phyloP scores from a whole-genome alignment of 2,113 vertebrate genomes.

The Barnardius zonarius region DNA sequence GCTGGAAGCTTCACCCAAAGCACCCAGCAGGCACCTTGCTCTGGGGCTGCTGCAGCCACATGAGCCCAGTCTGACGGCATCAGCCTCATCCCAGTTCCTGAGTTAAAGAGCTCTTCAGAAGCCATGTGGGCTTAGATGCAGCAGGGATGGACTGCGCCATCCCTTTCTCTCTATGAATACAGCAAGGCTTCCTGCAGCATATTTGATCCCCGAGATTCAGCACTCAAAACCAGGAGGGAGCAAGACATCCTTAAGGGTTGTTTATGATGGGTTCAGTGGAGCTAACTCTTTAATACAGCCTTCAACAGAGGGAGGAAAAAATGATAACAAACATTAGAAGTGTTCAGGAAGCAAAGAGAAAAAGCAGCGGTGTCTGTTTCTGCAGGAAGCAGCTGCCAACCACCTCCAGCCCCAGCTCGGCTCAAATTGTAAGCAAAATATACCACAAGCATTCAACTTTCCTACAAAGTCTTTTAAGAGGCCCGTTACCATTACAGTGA shows the following conservation, averaged over 20 bases:
- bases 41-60: neutral
- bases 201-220: neutral
- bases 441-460: conserved; percentile 19
- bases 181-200: neutral
- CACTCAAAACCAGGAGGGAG: neutral
- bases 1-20: neutral
- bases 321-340: neutral
- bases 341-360: conserved; percentile 7
- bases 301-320: neutral
- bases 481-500: neutral
- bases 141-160: neutral
- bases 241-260: neutral
- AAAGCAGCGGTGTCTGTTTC: neutral
- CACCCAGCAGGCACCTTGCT: neutral
- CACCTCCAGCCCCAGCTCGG: neutral
- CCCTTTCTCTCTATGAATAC: neutral
- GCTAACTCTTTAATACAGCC: neutral
- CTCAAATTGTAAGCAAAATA: neutral
- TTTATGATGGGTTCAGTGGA: neutral
- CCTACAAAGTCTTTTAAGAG: neutral
- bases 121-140: neutral
- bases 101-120: neutral
- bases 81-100: neutral
- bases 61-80: fast-evolving
- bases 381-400: conserved; percentile 9